A percentile compares a stretch with the other conserved stretches of the same genome.
Conservation (phyloP, 2,113 vertebrate genomes). For the Spea bombifrons region DNA sequence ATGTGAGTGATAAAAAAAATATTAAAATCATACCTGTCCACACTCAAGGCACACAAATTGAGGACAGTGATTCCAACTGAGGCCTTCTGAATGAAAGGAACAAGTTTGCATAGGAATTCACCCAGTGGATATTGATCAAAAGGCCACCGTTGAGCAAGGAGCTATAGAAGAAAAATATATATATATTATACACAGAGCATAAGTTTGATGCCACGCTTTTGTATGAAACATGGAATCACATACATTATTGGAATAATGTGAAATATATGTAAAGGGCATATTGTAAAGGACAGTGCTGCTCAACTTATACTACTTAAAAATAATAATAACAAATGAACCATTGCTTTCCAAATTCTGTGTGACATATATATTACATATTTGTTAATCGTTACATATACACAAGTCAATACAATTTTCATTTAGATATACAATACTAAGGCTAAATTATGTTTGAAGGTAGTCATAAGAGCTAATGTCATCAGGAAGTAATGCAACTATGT, state of each 20-base stretch:
- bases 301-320: too few species aligned
- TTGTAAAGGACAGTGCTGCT: too few species aligned
- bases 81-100: slow-evolving; percentile 96
- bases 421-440: neutral
- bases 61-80: slow-evolving; percentile 97
- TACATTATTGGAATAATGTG: too few species aligned
- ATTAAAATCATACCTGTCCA: slow-evolving; percentile 82
- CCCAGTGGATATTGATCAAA: slow-evolving; percentile 73
- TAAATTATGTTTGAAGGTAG: neutral
- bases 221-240: too few species aligned
- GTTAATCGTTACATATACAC: too few species aligned
- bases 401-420: too few species aligned
- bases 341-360: too few species aligned
- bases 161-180: slow-evolving; percentile 65
- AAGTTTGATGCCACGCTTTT: too few species aligned
- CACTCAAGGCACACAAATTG: slow-evolving; percentile 93
- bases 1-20: neutral
- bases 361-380: too few species aligned
- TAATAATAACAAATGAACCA: too few species aligned
- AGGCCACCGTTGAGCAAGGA: slow-evolving; percentile 77
- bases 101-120: slow-evolving; percentile 83
- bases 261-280: too few species aligned
- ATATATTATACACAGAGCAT: too few species aligned
- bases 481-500: slow-evolving; percentile 30
- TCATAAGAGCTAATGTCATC: slow-evolving; percentile 38